A percentile compares a stretch with the other conserved stretches of the same genome.
These are phyloP conservation scores for Paraplagusia blochii DNA, from an alignment of 2,113 vertebrate genomes.

Conservation along the genomic window DNA sequence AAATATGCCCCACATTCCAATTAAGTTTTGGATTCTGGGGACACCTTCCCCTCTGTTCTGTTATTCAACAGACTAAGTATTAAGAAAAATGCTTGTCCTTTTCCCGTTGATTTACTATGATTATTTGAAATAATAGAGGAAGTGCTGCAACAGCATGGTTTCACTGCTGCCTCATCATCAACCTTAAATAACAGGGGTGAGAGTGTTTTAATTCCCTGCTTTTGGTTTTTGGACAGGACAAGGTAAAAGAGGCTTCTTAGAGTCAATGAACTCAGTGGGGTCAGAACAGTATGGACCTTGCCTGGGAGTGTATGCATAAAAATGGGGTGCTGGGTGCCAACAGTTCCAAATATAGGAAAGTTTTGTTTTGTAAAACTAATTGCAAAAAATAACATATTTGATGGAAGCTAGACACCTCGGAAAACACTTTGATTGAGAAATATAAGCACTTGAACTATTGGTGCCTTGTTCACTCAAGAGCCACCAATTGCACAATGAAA, in stretches of 20 bases:
- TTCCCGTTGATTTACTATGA: constrained; percentile 51
- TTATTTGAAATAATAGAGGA: constrained; percentile 39
- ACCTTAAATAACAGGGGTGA: too few relatives aligned
- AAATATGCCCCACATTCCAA: constrained; percentile 58
- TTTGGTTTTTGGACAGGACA: too few relatives aligned
- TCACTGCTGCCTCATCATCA: too few relatives aligned
- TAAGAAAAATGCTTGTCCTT: constrained; percentile 50
- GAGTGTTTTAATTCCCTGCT: not conserved
- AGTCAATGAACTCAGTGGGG: too few relatives aligned
- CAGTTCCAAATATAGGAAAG: not conserved
- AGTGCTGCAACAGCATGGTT: not conserved
- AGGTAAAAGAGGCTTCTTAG: too few relatives aligned
- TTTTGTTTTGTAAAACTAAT: constrained; percentile 4
- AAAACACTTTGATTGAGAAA: constrained; percentile 20
- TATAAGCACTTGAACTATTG: constrained; percentile 47
- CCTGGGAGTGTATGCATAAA: too few relatives aligned
- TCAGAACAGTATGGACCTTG: too few relatives aligned
- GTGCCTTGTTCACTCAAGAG: constrained; percentile 50
- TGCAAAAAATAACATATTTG: not conserved
- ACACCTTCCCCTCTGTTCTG: constrained; percentile 25
- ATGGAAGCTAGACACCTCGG: constrained; percentile 2
- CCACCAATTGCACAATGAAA: constrained; percentile 50
- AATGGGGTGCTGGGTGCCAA: not conserved
- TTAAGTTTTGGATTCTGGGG: constrained; percentile 59
- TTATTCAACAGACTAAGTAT: constrained; percentile 48